Conservation (phyloP, 2,888 invertebrate species). For the Willowsia nigromaculata region DNA sequence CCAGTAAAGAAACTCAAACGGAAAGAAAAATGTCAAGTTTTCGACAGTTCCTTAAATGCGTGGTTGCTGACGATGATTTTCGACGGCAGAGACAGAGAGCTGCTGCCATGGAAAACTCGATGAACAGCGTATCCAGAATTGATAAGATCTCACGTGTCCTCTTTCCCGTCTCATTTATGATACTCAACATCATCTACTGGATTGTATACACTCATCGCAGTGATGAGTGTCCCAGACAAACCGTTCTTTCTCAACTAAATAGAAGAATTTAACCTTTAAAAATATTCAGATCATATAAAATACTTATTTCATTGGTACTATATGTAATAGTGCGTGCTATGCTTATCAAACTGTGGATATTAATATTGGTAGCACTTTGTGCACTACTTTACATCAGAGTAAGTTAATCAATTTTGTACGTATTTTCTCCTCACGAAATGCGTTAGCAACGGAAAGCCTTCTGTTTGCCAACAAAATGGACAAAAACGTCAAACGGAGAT, state of each 20-base stretch:
- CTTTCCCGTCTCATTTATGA: conserved; percentile 89
- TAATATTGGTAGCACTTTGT: background rate
- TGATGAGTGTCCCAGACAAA: conserved; percentile 72
- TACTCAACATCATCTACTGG: conserved; percentile 95
- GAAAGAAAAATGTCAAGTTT: conserved; percentile 88
- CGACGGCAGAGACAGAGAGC: conserved; percentile 87
- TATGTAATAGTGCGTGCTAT: background rate
- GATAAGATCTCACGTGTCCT: conserved; percentile 82
- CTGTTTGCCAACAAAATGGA: too few relatives aligned
- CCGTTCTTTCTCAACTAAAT: background rate
- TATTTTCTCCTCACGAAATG: too few relatives aligned
- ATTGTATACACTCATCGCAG: conserved; percentile 86
- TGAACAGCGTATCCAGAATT: conserved; percentile 93
- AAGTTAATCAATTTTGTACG: too few relatives aligned
- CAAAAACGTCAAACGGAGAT: too few relatives aligned
- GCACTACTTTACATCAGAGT: too few relatives aligned
- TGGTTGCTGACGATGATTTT: conserved; percentile 81
- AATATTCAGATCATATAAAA: background rate
- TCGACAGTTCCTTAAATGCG: conserved; percentile 90
- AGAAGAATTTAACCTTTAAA: background rate
- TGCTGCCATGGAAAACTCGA: conserved; percentile 82
- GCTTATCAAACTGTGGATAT: background rate
- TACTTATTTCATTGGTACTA: background rate
- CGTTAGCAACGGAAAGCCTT: too few relatives aligned
- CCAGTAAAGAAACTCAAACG: conserved; percentile 89